phyloP scores from a whole-genome alignment of 2,888 invertebrate genomes.

The Geotrupes spiniger region DNA sequence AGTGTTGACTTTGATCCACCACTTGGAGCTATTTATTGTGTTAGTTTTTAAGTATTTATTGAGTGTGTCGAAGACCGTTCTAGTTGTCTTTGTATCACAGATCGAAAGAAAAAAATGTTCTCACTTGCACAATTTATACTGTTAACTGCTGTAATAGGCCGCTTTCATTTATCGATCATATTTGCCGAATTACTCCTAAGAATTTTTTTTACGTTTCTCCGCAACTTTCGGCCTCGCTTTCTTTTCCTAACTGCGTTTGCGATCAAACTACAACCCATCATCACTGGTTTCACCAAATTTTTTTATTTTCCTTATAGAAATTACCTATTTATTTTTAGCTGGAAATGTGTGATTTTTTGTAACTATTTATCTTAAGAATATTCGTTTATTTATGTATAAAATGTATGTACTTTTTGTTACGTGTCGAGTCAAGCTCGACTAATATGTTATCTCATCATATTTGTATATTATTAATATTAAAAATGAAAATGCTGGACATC shows the following conservation, averaged over 20 bases:
- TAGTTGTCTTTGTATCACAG: slow-evolving; percentile 1
- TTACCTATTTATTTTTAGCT: slow-evolving; percentile 49
- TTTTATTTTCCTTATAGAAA: slow-evolving; percentile 28
- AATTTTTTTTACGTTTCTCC: slow-evolving; percentile 13
- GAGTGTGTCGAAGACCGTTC: slow-evolving; percentile 9
- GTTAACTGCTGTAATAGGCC: slow-evolving; percentile 17
- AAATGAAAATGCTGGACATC: slow-evolving; percentile 29
- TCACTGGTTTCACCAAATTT: slow-evolving; percentile 25
- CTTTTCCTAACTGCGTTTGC: slow-evolving; percentile 12
- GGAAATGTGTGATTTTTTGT: slow-evolving; percentile 50
- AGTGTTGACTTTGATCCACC: slow-evolving; percentile 14
- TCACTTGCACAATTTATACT: slow-evolving; percentile 10
- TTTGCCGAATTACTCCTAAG: slow-evolving; percentile 26
- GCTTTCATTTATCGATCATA: slow-evolving; percentile 21
- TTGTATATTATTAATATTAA: slow-evolving; percentile 20
- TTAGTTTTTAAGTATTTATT: slow-evolving; percentile 34
- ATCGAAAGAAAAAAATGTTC: slow-evolving; percentile 11
- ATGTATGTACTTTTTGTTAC: slow-evolving; percentile 48
- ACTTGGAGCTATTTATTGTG: slow-evolving; percentile 32
- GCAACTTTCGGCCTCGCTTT: slow-evolving; percentile 16
- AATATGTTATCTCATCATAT: slow-evolving; percentile 37
- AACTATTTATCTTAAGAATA: slow-evolving; percentile 41
- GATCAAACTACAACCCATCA: slow-evolving; percentile 10
- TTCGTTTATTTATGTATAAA: slow-evolving; percentile 46
- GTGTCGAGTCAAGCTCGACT: slow-evolving; percentile 28